phyloP scores from a whole-genome alignment of 2,113 vertebrate species.

The Mystacornis crossleyi region DNA sequence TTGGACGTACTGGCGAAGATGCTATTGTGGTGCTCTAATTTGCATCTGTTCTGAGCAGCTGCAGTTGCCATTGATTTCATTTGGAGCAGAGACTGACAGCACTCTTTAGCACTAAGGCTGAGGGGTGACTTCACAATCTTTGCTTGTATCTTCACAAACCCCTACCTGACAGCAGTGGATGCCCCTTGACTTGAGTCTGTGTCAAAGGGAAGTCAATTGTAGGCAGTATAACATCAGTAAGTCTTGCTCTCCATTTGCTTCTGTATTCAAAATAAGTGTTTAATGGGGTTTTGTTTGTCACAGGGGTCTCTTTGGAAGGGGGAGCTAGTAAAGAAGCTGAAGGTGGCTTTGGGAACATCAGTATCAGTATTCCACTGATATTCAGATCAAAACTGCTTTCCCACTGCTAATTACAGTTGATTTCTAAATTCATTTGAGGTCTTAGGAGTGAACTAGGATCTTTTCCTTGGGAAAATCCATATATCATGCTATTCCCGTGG shows the following conservation, averaged over 20 bases:
- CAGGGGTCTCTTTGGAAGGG: not conserved
- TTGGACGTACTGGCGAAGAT: not conserved
- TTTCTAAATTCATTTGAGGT: not conserved
- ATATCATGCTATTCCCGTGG: not conserved
- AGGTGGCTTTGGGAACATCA: not conserved
- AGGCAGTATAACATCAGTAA: not conserved
- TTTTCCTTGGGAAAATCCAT: not conserved
- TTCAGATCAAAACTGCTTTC: not conserved
- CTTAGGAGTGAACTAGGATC: not conserved
- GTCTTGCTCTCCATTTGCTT: not conserved
- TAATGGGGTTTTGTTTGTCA: not conserved
- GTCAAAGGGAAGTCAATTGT: not conserved
- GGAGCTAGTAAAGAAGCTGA: not conserved
- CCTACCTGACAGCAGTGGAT: not conserved
- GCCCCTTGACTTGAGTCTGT: not conserved
- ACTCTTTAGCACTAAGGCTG: not conserved
- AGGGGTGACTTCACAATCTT: not conserved
- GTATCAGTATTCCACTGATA: not conserved
- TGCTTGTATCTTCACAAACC: not conserved
- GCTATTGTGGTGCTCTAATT: not conserved
- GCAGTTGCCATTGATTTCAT: not conserved
- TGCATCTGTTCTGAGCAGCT: slow-evolving; percentile 24
- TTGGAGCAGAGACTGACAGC: not conserved
- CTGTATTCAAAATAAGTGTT: not conserved
- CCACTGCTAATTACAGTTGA: not conserved